Evolutionary conservation across 2,888 invertebrate genomes (phyloP), one percentile per base, ranked within the genome.

Genomic region (Melipona beecheii): DNA sequence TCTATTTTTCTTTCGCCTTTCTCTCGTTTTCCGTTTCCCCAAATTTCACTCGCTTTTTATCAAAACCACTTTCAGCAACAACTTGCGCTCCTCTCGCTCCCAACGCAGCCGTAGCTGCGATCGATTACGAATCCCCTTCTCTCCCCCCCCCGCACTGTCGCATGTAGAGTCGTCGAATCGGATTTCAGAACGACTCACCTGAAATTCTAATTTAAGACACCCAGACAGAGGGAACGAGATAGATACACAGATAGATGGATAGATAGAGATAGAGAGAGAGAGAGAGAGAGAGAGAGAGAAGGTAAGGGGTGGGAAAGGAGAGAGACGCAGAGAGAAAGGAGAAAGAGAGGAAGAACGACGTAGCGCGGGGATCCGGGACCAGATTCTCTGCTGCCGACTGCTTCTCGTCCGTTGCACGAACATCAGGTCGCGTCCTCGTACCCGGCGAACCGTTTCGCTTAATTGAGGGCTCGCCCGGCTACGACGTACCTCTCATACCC

Each of bases 151-250:
- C 68, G 36, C 19, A 4, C 81, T 58, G 68, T 72, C 74, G 71
- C 83, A 62, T 83, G 84, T 79, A 81, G 86, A 62, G 81, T 86
- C 89, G 81, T 88, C 86, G 87, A 89, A 89, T 87, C 86, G 86
- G 86, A 90, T 88, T 90, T 90, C 84, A 81, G 84, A 79, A 85
- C 85, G 81, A 86, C 78, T 86, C 87, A 85, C 86, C 84, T 86
- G 83, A 88, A 90, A 91, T 91, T 90, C 89, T 86, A 90, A 90
- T 90, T 87, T 87, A 90, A 91, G 88, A 89, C 83, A 84, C 79
- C 74, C n/a, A 9, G 54, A 2, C 19, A 21, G 58, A 43, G 43
- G 5, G 49, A 36, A 24, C n/a, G n/a, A 17, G 65, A 4, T 11
- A 5, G 49, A n/a, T 21, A 52, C 21, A 24, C 19, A 11, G 17